Conservation (phyloP, 1,140 invertebrate genomes). For the Philaenus spumarius region DNA sequence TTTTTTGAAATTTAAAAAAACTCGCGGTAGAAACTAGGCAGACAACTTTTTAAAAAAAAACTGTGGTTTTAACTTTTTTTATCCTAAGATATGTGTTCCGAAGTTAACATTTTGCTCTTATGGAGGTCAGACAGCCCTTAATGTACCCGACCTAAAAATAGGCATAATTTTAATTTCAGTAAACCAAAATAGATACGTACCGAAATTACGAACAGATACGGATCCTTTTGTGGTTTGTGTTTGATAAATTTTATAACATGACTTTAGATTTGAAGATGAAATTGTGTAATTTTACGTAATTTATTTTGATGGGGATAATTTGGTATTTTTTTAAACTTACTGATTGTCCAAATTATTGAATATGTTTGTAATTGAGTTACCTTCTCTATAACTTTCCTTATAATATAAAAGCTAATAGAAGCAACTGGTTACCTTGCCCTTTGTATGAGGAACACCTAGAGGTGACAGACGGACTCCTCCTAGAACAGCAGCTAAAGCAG, state of each 20-base stretch:
- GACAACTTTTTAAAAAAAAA: neutral
- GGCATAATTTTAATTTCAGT: too few relatives aligned
- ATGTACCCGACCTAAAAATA: too few relatives aligned
- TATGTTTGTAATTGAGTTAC: neutral
- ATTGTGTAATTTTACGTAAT: too few relatives aligned
- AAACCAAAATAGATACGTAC: too few relatives aligned
- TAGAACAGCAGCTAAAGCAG: slow-evolving; percentile 85
- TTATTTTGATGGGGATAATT: neutral
- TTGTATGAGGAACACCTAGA: slow-evolving; percentile 91
- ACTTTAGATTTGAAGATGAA: too few relatives aligned
- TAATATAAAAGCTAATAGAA: neutral
- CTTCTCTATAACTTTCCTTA: neutral
- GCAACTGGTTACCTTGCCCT: slow-evolving; percentile 76
- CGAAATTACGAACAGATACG: too few relatives aligned
- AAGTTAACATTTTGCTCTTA: slow-evolving; percentile 4
- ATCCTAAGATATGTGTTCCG: neutral
- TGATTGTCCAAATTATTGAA: neutral
- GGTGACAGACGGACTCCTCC: slow-evolving; percentile 87
- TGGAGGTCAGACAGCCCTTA: neutral
- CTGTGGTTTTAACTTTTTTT: neutral
- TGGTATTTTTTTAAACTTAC: neutral
- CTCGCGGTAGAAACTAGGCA: neutral
- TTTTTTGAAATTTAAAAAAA: neutral
- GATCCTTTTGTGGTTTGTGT: too few relatives aligned
- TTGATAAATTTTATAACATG: too few relatives aligned